Evolutionary conservation across 2,797 vertebrate species (phyloP), one percentile per base, ranked within the genome.

Genomic region (Carapus acus): DNA sequence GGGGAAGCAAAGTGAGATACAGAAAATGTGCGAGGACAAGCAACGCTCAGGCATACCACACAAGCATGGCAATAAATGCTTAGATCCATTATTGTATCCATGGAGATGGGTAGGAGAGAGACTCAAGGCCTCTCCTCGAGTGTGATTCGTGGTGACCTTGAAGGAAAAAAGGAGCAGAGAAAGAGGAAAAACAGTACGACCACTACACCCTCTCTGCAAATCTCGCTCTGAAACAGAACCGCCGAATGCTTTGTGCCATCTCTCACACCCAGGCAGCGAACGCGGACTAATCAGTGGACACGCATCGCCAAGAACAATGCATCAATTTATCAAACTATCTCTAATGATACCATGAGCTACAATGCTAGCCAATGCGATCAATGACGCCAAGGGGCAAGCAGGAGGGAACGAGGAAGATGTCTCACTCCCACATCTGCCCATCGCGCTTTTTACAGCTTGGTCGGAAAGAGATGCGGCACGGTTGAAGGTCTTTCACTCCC

Each of bases 31-130:
- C n/a, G n/a, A n/a, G n/a, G n/a, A n/a, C n/a, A n/a, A n/a, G n/a
- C n/a, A n/a, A n/a, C n/a, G n/a, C n/a, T n/a, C n/a, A n/a, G n/a
- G n/a, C n/a, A n/a, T n/a, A 49, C 56, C 23, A 21, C 55, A 69
- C 21, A 34, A n/a, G 27, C 24, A 56, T 59, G 65, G 41, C 67
- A 72, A 72, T 52, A 71, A 71, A 62, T 65, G 51, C 58, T 67
- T 6, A 29, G 67, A 42, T 80, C 67, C 68, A 71, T 69, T 53
- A 71, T 55, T 70, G 81, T 80, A 70, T 62, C 74, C 76, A 84
- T 82, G 79, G 82, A 68, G 56, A 85, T 54, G 24, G 27, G 38
- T 70, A 69, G 54, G 56, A 71, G 59, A 71, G 63, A 74, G 67
- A 64, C 47, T 60, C 4, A 4, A 27, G 24, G 9, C 24, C 9